Evolutionary conservation across 2,888 invertebrate genomes (phyloP), one percentile per base, ranked within the genome.

Genomic region (Helleia helle): DNA sequence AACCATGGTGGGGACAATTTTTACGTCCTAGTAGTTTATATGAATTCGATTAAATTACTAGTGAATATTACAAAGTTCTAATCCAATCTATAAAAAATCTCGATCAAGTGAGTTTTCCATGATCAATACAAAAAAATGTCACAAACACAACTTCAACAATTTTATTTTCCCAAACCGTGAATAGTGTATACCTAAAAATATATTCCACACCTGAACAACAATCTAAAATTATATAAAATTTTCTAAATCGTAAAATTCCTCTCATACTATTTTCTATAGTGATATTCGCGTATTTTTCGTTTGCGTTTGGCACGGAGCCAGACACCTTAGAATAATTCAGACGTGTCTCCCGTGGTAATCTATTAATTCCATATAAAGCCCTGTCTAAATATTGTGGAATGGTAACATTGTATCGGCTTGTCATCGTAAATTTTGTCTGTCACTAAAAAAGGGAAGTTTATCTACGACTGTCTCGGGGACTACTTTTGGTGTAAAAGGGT

Each of bases 301-400:
- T 18, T 18, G 18, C 12, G 3, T 12, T 8, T 34, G 34, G 34
- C 11, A 2, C 22, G 22, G 8, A 4, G 34, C 34, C 34, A 22
- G 18, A 12, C 11, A 2, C 22, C 22, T 22, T 1, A 6, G 22
- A 6, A 15, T 15, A 17, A 11, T 34, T 34, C 12, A 12, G 22
- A 13, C 11, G 18, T 34, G 34, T 22, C 34, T 22, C 34, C 6
- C 34, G 22, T 7, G 22, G 34, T 6, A 11, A 34, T 34, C 34
- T 12, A 18, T 34, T 34, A 34, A 22, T 34, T 34, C 34, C 34
- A 34, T 34, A 22, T 34, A 34, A 18, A 34, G 34, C 17, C 12
- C 12, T 34, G 34, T 34, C 34, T 34, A 22, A 34, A 34, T 34
- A 34, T 34, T 34, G 34, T 34, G 12, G 11, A 11, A 22, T 5